Evolutionary conservation across 1,140 invertebrate genomes (phyloP).

Genomic region (Chironomus striatipennis): DNA sequence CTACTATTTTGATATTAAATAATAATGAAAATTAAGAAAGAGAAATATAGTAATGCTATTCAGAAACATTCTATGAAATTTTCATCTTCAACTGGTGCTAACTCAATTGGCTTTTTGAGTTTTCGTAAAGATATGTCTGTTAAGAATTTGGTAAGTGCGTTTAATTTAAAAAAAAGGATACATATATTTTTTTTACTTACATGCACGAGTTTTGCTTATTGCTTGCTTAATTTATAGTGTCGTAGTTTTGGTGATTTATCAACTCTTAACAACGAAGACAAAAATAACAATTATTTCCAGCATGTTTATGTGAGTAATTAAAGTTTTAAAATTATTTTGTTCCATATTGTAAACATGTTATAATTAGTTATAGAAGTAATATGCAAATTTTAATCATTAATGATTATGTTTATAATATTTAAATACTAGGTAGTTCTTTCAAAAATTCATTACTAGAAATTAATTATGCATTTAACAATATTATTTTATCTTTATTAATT

Average conservation of each 20-base stretch:
- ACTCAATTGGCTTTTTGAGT: conserved; percentile 25
- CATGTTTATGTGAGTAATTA: conserved; percentile 30
- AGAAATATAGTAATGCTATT: conserved; percentile 4
- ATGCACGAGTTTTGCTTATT: conserved; percentile 26
- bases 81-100: background rate
- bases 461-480: too few species aligned
- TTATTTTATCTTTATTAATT: too few species aligned
- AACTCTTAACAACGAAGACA: conserved; percentile 43
- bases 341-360: too few species aligned
- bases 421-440: too few species aligned
- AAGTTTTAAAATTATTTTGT: conserved; percentile 14
- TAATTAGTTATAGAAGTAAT: too few species aligned
- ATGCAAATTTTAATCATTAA: too few species aligned
- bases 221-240: conserved; percentile 43
- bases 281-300: conserved; percentile 31
- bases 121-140: conserved; percentile 36
- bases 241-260: conserved; percentile 54
- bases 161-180: too few species aligned
- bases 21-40: background rate
- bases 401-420: too few species aligned
- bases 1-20: too few species aligned
- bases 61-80: background rate
- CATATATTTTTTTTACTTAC: too few species aligned
- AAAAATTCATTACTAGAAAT: too few species aligned
- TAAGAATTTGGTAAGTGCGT: conserved; percentile 46